Evolutionary conservation across 2,797 vertebrate species (phyloP).

Genomic region (Hapalemur alaotrensis): DNA sequence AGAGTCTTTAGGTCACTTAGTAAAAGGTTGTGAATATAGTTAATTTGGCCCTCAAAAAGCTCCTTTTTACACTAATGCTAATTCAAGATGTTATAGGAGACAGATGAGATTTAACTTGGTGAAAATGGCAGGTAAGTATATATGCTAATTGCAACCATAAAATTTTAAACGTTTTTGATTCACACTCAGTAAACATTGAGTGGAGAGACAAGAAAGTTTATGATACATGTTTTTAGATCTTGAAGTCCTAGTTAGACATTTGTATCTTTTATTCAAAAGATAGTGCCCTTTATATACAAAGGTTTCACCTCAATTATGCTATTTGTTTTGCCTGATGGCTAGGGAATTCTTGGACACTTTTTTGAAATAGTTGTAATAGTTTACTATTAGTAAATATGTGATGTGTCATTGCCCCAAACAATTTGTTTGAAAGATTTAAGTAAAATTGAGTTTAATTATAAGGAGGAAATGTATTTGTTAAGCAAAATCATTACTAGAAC

Average conservation of each 20-base stretch:
- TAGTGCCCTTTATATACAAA: slow-evolving; percentile 46
- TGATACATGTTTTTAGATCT: slow-evolving; percentile 65
- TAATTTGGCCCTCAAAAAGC: too few species aligned
- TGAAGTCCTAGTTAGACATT: slow-evolving; percentile 65
- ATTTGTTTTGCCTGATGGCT: neutral
- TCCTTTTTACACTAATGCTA: neutral
- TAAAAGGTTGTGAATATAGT: neutral
- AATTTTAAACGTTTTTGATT: slow-evolving; percentile 50
- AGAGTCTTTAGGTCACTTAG: neutral
- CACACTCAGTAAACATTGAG: slow-evolving; percentile 51
- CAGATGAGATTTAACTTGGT: neutral
- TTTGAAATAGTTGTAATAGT: neutral
- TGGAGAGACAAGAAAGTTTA: slow-evolving; percentile 58
- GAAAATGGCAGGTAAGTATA: neutral
- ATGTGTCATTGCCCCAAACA: neutral
- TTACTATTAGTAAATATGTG: neutral
- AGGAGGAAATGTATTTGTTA: neutral
- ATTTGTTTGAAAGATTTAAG: neutral
- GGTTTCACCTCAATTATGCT: neutral
- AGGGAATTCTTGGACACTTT: neutral
- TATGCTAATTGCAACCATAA: neutral
- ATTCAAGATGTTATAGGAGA: neutral
- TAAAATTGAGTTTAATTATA: slow-evolving; percentile 29
- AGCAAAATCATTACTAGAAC: neutral
- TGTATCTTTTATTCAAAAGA: slow-evolving; percentile 70